Evolutionary conservation across 1,140 invertebrate species (phyloP).

Genomic region (Musca domestica): DNA sequence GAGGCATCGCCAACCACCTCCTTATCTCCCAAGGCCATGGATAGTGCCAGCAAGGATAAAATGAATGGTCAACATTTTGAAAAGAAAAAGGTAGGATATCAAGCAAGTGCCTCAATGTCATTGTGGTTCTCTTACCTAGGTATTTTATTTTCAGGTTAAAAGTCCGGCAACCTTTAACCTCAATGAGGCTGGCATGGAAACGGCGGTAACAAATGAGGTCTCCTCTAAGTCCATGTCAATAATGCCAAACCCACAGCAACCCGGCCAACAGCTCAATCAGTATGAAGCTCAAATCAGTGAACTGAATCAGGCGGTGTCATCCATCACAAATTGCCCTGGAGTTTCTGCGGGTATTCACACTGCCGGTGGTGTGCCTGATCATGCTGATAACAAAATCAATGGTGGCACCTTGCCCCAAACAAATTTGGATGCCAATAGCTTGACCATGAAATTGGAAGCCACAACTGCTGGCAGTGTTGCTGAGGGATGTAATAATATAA

Average conservation of each 20-base stretch:
- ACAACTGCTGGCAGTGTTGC: not conserved
- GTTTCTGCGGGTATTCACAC: no score
- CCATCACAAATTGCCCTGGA: constrained; percentile 32
- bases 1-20: not conserved
- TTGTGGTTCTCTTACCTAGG: not conserved
- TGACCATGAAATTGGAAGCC: no score
- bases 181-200: no score
- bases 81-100: constrained; percentile 12
- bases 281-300: constrained; percentile 36
- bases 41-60: not conserved
- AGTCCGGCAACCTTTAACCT: not conserved
- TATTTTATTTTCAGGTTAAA: not conserved
- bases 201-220: no score
- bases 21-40: not conserved
- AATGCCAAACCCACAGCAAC: not conserved
- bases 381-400: not conserved
- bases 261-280: not conserved
- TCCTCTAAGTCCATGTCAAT: not conserved
- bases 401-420: not conserved
- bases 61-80: not conserved
- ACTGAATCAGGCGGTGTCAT: constrained; percentile 46
- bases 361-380: not conserved
- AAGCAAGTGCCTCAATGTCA: not conserved
- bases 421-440: not conserved
- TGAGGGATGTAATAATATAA: not conserved